A percentile compares a stretch with the other conserved stretches of the same genome.
phyloP scores from a whole-genome alignment of 2,888 invertebrate genomes.

The Didymodactylos carnosus region DNA sequence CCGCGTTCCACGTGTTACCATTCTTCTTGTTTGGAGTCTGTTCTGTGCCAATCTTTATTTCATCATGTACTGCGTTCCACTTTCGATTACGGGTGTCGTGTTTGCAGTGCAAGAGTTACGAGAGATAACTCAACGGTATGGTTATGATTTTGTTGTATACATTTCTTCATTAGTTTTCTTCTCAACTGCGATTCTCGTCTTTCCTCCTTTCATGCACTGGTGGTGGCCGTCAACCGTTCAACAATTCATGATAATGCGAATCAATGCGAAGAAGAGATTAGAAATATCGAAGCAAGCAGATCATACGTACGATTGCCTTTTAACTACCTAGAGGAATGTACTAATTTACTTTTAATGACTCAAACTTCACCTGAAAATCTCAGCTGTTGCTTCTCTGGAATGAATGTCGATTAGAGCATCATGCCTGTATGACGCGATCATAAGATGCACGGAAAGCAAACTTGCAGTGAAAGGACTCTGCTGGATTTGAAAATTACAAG shows the following conservation, averaged over 20 bases:
- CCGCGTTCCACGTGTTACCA: neutral
- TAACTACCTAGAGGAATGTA: neutral
- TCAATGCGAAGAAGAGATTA: neutral
- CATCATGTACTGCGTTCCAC: neutral
- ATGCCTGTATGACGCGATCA: no score
- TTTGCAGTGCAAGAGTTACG: neutral
- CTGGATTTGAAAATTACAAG: no score
- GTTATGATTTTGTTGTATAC: neutral
- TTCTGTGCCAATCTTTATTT: neutral
- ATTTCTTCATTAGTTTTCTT: neutral
- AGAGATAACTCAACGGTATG: neutral
- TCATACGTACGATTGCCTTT: neutral
- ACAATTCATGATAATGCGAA: neutral
- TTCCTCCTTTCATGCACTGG: neutral
- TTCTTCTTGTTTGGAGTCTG: neutral
- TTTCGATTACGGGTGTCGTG: neutral
- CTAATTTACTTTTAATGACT: no score
- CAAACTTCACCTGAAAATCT: no score
- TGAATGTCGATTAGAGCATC: no score
- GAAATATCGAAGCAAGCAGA: neutral
- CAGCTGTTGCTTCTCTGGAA: no score
- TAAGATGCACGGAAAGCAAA: no score
- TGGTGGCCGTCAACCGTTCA: neutral
- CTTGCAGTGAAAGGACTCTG: no score
- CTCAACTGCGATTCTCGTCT: neutral